phyloP scores from a whole-genome alignment of 2,113 vertebrate species.

The Ploceus nigricollis region DNA sequence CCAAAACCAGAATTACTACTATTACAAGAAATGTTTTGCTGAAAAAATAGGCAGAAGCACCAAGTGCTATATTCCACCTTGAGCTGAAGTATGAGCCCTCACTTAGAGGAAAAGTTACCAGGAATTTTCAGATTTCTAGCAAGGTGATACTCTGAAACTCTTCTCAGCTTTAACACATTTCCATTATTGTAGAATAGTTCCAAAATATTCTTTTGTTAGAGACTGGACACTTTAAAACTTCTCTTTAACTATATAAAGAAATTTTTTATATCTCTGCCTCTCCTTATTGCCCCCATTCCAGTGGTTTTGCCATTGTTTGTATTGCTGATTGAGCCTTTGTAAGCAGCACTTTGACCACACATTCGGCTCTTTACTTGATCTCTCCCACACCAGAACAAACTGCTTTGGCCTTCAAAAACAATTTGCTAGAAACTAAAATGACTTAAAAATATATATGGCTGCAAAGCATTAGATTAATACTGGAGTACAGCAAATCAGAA shows the following conservation, averaged over 20 bases:
- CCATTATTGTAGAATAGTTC: neutral
- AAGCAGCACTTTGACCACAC: neutral
- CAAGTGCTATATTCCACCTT: neutral
- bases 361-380: neutral
- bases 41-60: neutral
- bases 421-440: conserved; percentile 27
- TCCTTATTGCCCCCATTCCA: neutral
- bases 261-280: neutral
- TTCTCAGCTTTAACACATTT: neutral
- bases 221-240: neutral
- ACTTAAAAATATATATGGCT: conserved; percentile 45
- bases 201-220: neutral
- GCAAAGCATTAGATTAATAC: conserved; percentile 48
- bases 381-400: conserved; percentile 21
- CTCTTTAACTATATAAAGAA: neutral
- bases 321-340: neutral
- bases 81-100: neutral
- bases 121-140: neutral
- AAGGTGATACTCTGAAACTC: neutral
- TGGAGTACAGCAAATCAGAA: conserved; percentile 54
- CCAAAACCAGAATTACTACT: neutral
- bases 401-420: conserved; percentile 28
- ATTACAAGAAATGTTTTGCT: neutral
- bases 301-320: neutral
- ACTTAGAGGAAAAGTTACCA: fast-evolving